Evolutionary conservation across 1,140 invertebrate genomes (phyloP).

Genomic region (Dysdera silvatica): DNA sequence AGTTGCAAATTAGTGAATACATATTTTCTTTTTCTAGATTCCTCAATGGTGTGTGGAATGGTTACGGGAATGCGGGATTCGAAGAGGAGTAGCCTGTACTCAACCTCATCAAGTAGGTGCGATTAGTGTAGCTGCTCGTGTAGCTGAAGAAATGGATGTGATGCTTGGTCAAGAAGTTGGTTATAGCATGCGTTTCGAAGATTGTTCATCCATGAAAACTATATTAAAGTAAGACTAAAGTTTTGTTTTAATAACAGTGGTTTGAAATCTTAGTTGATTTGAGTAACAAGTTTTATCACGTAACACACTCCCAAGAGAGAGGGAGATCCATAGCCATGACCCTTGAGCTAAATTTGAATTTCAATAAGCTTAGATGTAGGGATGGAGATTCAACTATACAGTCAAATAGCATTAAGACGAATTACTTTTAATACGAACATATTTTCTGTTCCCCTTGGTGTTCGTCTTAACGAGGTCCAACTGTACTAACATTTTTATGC

Average conservation of each 20-base stretch:
- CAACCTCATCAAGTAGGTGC: slow-evolving; percentile 95
- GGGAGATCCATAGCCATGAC: too few relatives aligned
- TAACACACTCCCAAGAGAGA: too few relatives aligned
- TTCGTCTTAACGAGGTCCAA: too few relatives aligned
- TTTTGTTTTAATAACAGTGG: background rate
- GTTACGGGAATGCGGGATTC: slow-evolving; percentile 56
- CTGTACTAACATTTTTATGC: too few relatives aligned
- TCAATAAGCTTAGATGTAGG: too few relatives aligned
- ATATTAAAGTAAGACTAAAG: slow-evolving; percentile 61
- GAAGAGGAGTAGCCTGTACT: slow-evolving; percentile 89
- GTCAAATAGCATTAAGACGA: too few relatives aligned
- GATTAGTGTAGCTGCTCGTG: slow-evolving; percentile 96
- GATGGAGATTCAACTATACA: too few relatives aligned
- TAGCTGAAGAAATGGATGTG: slow-evolving; percentile 99
- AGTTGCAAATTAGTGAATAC: too few relatives aligned
- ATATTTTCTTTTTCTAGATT: slow-evolving; percentile 49
- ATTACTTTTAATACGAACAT: too few relatives aligned
- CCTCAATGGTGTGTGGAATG: slow-evolving; percentile 86
- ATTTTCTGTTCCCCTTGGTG: too few relatives aligned
- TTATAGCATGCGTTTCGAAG: slow-evolving; percentile 99
- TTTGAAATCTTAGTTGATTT: background rate
- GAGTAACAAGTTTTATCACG: background rate
- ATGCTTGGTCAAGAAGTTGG: slow-evolving; percentile 94
- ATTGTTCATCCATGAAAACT: slow-evolving; percentile 92
- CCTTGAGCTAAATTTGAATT: too few relatives aligned